Base-by-base conservation (phyloP, 1,140 invertebrate genomes). In the Ceratina calcarata region DNA sequence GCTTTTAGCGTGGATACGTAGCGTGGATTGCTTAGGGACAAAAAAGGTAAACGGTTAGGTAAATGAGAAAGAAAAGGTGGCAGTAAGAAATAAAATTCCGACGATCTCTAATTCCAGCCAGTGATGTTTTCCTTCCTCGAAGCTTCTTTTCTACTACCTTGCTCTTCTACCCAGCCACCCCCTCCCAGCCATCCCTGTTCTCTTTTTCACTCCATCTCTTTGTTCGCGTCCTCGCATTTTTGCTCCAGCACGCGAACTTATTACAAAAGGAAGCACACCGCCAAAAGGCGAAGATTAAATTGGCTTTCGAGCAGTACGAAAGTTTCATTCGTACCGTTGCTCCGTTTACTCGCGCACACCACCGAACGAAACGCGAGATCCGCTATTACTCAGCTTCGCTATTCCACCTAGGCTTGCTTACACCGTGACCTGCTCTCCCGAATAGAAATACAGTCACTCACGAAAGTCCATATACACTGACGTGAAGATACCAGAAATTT, bases 281-380 rank as follows among this genome's bases (percentile, higher is more conserved):
- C 78, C 82, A 84, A 85, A 85, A 81, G 82, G 83, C 73, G 73
- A 85, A 81, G 73, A 76, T 84, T 84, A 85, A 84, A 85, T 85
- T 85, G 82, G 82, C 82, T 81, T 73, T 62, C 57, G 83, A 78
- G 82, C 68, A 64, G 32, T 51, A 64, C 71, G 55, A 85, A 85
- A 81, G 82, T 85, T 85, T 85, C 66, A 62, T 57, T 53, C 55
- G 73, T 53, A 73, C 24, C 73, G 69, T 68, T 64, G 66, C 84
- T 75, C 71, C 27, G 70, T 80, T 84, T 84, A 64, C 60, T 67
- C 53, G 53, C 32, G 37, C 53, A 16, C 71, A 45, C 57, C 58
- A 64, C 51, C 57, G 62, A 60, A 69, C 32, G 73, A 81, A 81
- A 84, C 64, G 53, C 58, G 49, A 32, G 68, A 61, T 27, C 73